Evolutionary conservation across 1,140 invertebrate genomes (phyloP), one percentile per base, ranked within the genome.

Genomic region (Penaeus japonicus): DNA sequence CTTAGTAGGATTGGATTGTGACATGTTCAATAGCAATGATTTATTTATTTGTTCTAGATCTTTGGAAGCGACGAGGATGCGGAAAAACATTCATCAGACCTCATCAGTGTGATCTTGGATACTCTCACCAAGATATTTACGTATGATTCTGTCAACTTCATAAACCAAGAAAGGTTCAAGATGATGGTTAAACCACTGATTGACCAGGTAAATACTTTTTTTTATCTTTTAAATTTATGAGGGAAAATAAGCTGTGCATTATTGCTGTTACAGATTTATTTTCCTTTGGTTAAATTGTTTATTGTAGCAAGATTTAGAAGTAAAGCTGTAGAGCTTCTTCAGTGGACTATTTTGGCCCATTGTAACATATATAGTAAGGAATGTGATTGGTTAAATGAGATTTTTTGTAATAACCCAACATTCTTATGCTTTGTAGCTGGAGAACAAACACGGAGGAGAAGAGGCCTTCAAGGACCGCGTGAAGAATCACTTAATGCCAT

Each of bases 161-260:
- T 98, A 0, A 98, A 95, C 91, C 95, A 96, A 91, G 96, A 97
- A 87, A 93, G 96, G 84, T 98, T 98, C 92, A 95, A 97, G 80
- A 94, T 94, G 0, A 92, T 99, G 1, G 95, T 97, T 95, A 95
- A 96, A 90, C 96, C 96, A 0, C 92, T 99, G 3, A 96, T 98
- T 0, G 96, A 98, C 93, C 97, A 98, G 92, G 93, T 95, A 91
- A 90, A 79, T 75, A 62, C 18, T 53, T 70, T 62, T 24, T 55
- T 65, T 59, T 47, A 80, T 83, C n/a, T n/a, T n/a, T n/a, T n/a
- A n/a, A n/a, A n/a, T n/a, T n/a, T n/a, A n/a, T n/a, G n/a, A n/a
- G n/a, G n/a, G 0, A 47, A 12, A 47, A 12, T 47, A 1, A 47
- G 15, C 15, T 47, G 47, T 47, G 47, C 4, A 47, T 47, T 47